These are phyloP conservation scores for Grammatotria lemairii DNA, from an alignment of 2,113 vertebrate genomes.

Conservation along the genomic window DNA sequence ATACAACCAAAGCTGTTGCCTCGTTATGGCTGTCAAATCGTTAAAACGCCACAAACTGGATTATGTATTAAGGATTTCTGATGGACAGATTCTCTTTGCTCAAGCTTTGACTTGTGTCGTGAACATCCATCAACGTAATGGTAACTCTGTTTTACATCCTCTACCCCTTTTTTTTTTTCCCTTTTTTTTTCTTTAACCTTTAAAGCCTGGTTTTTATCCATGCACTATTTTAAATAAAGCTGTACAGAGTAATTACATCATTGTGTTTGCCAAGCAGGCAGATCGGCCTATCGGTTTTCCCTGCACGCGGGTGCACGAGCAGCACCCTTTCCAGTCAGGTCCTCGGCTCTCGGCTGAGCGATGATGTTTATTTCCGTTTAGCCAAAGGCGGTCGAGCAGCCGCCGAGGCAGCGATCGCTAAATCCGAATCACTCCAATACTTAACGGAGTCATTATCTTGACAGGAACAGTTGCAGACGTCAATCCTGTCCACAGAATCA, in stretches of 20 bases:
- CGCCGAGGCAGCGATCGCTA: conserved; percentile 32
- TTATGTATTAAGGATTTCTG: neutral
- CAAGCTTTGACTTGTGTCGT: neutral
- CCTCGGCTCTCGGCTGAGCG: conserved; percentile 16
- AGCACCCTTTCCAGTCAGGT: neutral
- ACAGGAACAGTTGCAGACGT: conserved; percentile 28
- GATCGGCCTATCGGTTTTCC: conserved; percentile 1
- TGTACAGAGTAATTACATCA: neutral
- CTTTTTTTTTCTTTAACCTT: neutral
- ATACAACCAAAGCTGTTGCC: neutral
- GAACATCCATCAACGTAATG: neutral
- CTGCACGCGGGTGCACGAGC: neutral
- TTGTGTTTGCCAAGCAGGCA: conserved; percentile 1
- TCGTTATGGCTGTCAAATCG: neutral
- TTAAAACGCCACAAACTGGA: neutral
- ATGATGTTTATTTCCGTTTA: conserved; percentile 38
- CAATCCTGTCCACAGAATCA: neutral
- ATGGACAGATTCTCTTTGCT: neutral
- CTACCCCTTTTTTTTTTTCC: rapidly evolving
- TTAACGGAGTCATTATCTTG: conserved; percentile 19
- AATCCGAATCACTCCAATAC: conserved; percentile 36
- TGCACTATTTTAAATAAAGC: neutral
- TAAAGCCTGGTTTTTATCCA: neutral
- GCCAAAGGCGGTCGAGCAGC: conserved; percentile 40
- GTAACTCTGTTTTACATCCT: neutral